These are phyloP conservation scores for Caenorhabditis sp. DNA, from an alignment of 2,888 invertebrate genomes.

Conservation along the genomic window DNA sequence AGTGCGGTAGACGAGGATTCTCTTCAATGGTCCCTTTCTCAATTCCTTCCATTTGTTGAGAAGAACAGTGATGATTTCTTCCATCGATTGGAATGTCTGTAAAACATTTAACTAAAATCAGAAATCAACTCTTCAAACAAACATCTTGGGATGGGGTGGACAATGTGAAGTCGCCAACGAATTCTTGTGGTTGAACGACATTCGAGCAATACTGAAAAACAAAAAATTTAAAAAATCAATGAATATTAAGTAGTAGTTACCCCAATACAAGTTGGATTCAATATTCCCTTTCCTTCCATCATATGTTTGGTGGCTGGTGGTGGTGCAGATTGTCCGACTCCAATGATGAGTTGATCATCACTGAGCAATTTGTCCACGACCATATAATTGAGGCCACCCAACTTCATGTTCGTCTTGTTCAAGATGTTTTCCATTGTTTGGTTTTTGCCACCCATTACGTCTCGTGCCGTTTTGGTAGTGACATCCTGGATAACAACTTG, in stretches of 20 bases:
- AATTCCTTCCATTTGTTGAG: slow-evolving; percentile 5
- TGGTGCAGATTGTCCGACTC: slow-evolving; percentile 14
- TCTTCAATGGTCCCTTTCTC: slow-evolving; percentile 27
- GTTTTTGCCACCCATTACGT: slow-evolving; percentile 12
- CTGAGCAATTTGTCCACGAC: slow-evolving; percentile 17
- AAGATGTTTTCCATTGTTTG: slow-evolving; percentile 62
- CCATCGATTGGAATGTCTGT: slow-evolving; percentile 15
- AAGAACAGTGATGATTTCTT: slow-evolving; percentile 15
- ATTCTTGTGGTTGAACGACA: slow-evolving; percentile 37
- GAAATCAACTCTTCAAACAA: too few species aligned
- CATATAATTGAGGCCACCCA: slow-evolving; percentile 59
- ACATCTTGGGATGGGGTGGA: slow-evolving; percentile 15
- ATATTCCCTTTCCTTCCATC: background rate
- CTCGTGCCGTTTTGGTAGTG: slow-evolving; percentile 12
- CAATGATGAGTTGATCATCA: slow-evolving; percentile 28
- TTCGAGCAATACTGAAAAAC: slow-evolving; percentile 47
- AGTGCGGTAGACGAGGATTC: slow-evolving; percentile 56
- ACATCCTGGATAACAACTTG: slow-evolving; percentile 22
- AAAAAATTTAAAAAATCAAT: background rate
- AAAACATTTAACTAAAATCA: background rate
- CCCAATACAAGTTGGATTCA: slow-evolving; percentile 39
- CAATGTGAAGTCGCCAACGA: slow-evolving; percentile 49
- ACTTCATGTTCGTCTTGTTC: slow-evolving; percentile 56
- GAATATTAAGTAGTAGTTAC: slow-evolving; percentile 12
- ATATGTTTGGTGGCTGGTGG: background rate